Base-by-base conservation (phyloP, 2,113 vertebrate genomes). In the Xenopus borealis region DNA sequence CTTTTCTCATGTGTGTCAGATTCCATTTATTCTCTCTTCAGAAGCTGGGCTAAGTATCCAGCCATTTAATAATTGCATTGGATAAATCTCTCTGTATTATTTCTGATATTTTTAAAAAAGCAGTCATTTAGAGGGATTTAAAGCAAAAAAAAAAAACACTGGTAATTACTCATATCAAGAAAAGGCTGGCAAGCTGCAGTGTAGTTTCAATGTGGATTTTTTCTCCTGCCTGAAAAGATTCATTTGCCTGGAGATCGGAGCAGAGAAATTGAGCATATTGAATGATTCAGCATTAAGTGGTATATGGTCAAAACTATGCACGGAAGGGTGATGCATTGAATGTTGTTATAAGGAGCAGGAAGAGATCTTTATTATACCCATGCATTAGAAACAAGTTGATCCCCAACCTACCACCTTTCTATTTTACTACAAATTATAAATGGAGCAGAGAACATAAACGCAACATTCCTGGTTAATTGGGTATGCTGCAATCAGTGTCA, bases 261-360 rank as follows among this genome's bases (percentile, higher is more conserved):
- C 8, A 67, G 33, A 50, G 64, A 45, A 66, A 52, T 8, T 50
- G 65, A 44, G 20, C 66, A 68, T 69, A 62, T 69, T 27, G 59
- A 61, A 75, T 75, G 65, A 75, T 68, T 75, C 72, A 68, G 65
- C 72, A 75, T 61, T 69, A 33, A 61, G 12, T 14, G 23, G 13
- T 53, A 69, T 23, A 69, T 52, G 33, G 44, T 46, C 66, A 27
- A n/a, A 11, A 23, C 18, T n/a, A 52, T 47, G 11, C n/a, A 6
- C 55, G 1, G 18, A 61, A 19, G 18, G 53, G 57, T 19, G 45
- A 75, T 69, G 46, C 72, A 75, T 69, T 2, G 17, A 62, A 20
- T 61, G 52, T 8, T 45, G 14, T 27, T 27, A 27, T 27, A 27
- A 27, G 23, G 23, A 27, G n/a, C n/a, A n/a, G 23, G 23, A 1